Percentiles rank a stretch among this genome's conserved stretches.
phyloP scores from a whole-genome alignment of 92 coral and sea anemone genomes.

The Anthopleura xanthogrammica region DNA sequence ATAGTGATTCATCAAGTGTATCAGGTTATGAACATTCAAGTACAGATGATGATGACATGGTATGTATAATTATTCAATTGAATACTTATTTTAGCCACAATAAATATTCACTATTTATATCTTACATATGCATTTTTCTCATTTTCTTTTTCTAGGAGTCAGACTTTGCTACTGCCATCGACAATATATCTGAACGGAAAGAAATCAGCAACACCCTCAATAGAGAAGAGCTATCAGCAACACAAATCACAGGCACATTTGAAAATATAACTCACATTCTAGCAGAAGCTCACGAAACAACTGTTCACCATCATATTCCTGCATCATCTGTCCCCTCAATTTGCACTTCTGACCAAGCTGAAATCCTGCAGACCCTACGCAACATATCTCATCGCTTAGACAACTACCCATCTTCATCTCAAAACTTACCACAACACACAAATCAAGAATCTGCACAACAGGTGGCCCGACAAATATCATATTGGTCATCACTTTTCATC shows the following conservation, averaged over 20 bases:
- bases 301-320: background rate
- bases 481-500: conserved; percentile 13
- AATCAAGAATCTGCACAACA: background rate
- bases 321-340: background rate
- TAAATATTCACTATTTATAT: no score
- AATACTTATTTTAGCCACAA: no score
- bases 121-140: no score
- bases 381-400: background rate
- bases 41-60: no score
- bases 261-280: no score
- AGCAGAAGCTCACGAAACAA: no score
- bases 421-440: background rate
- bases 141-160: background rate
- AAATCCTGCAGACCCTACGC: background rate
- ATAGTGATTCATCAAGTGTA: no score
- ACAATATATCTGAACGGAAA: background rate
- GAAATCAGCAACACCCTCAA: background rate
- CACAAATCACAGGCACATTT: no score
- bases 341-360: background rate
- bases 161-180: background rate
- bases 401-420: background rate
- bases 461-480: conserved; percentile 1
- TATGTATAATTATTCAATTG: no score
- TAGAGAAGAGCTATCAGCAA: no score
- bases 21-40: no score